Base-by-base conservation (phyloP, 2,797 vertebrate species). In the Garrulus glandarius region DNA sequence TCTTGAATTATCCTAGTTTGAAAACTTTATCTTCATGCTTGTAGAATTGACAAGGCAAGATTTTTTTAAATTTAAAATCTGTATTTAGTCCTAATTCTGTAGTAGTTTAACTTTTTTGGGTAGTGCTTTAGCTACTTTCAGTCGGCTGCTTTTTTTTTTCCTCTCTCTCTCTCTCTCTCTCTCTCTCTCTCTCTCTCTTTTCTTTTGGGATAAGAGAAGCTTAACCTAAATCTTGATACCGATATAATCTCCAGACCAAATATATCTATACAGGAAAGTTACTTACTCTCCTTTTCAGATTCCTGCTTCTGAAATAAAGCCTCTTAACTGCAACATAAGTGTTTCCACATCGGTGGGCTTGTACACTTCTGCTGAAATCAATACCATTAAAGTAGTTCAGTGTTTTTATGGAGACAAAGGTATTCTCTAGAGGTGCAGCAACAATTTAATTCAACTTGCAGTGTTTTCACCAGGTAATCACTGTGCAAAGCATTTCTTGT, bases 291-390 rank as follows among this genome's bases (percentile, higher is more conserved):
- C 15, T 77, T 83, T 83, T 61, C 55, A 83, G 36, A 60, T 36
- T 87, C 49, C 39, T 71, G 16, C 52, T 75, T 80, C 83, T 92
- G 81, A 70, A 80, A 94, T 80, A 85, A 89, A 93, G 27, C 68
- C 32, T 86, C 53, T 95, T 78, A 57, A 78, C 47, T 79, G 39
- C 30, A 79, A 44, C 24, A 1, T 70, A 82, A 95, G 56, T 71
- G 60, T 46, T 24, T 89, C 64, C 27, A 13, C 8, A 26, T 71
- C 11, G 32, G 43, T 75, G 29, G 32, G 36, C 47, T 91, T 75
- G 68, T 64, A 87, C 43, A 65, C 41, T 83, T 83, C 47, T 68
- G 68, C 75, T 84, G 80, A 80, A 96, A 83, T 94, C 78, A 80
- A 87, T 95, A 85, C 32, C 15, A 34, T 64, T 89, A 50, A 87